These are phyloP conservation scores for Vanessa atalanta DNA, from an alignment of 1,140 invertebrate species.

Conservation along the genomic window DNA sequence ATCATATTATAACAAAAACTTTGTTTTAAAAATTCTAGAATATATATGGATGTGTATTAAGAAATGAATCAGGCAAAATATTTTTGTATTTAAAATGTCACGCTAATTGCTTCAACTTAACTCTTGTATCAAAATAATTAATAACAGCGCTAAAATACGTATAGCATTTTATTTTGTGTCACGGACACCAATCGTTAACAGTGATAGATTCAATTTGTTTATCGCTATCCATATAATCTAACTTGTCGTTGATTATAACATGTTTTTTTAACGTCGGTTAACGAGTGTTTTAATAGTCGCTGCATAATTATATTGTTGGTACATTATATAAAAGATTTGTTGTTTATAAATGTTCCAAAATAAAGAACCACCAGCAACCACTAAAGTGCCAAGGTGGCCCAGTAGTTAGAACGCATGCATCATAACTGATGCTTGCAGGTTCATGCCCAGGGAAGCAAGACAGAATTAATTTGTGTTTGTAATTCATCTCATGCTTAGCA, in stretches of 20 bases:
- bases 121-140: not conserved
- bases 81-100: not conserved
- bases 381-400: too few relatives aligned
- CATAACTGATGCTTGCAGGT: too few relatives aligned
- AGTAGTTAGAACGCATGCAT: too few relatives aligned
- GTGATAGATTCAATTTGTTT: constrained; percentile 15
- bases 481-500: too few relatives aligned
- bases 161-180: constrained; percentile 13
- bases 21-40: too few relatives aligned
- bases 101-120: not conserved
- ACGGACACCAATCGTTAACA: constrained; percentile 3
- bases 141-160: not conserved
- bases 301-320: not conserved
- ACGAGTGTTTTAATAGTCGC: not conserved
- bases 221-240: constrained; percentile 5
- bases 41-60: too few relatives aligned
- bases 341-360: not conserved
- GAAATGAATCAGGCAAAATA: too few relatives aligned
- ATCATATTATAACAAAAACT: too few relatives aligned
- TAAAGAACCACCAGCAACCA: not conserved
- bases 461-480: too few relatives aligned
- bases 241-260: constrained; percentile 16
- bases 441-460: too few relatives aligned
- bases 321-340: not conserved
- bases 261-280: not conserved